A percentile compares a stretch with the other conserved stretches of the same genome.
These are phyloP conservation scores for Chrysemys picta DNA, from an alignment of 2,113 vertebrate species.

Conservation along the genomic window DNA sequence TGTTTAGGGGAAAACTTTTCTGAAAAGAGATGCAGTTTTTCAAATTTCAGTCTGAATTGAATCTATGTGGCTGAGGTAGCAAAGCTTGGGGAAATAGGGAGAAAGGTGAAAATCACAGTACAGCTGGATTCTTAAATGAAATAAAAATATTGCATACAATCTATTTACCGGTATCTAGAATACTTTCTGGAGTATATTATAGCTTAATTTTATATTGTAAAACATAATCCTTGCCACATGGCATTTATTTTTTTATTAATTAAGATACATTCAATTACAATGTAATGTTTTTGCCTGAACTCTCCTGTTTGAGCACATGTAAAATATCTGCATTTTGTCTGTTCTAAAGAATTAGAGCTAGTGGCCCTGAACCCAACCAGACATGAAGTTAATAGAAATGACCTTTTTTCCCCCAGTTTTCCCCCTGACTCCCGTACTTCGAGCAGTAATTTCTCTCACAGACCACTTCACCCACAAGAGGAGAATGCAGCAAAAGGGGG, in stretches of 20 bases:
- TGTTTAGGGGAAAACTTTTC: neutral
- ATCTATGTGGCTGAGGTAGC: neutral
- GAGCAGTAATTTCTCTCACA: neutral
- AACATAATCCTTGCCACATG: conserved; percentile 42
- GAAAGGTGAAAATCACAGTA: neutral
- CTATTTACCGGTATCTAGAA: conserved; percentile 14
- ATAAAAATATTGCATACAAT: neutral
- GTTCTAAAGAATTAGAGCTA: conserved; percentile 27
- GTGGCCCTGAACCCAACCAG: conserved; percentile 32
- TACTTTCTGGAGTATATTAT: neutral
- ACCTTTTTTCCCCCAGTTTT: conserved; percentile 5
- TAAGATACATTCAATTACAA: neutral
- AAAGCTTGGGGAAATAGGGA: neutral
- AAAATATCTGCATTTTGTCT: conserved; percentile 41
- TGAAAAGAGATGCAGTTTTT: neutral
- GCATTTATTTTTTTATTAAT: conserved; percentile 46
- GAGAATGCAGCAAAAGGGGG: neutral
- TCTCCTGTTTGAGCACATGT: conserved; percentile 29
- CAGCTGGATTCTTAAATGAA: neutral
- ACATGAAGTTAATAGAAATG: neutral
- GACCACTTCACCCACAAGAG: neutral
- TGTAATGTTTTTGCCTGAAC: conserved; percentile 36
- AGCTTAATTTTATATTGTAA: conserved; percentile 3
- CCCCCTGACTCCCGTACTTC: neutral
- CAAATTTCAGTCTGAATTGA: neutral